Evolutionary conservation across 2,888 invertebrate genomes (phyloP).

Genomic region (Lucinisca nassula): DNA sequence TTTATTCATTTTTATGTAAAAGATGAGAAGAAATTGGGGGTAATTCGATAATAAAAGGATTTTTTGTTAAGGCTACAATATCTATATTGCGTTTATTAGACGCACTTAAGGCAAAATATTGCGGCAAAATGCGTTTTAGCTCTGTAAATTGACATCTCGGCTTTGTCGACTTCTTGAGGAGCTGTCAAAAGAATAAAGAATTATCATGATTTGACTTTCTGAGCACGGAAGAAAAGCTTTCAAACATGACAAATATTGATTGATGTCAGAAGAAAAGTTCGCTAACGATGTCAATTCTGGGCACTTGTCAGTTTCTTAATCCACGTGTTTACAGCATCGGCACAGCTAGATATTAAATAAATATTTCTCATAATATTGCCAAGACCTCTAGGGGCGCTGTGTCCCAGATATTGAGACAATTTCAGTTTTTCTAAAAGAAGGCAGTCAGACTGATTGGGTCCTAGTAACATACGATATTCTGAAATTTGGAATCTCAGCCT

Average conservation of each 20-base stretch:
- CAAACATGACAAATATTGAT: conserved; percentile 10
- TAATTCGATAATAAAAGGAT: not conserved
- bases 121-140: not conserved
- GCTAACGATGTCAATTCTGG: conserved; percentile 3
- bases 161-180: not conserved
- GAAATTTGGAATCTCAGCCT: too few relatives aligned
- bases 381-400: not conserved
- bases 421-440: too few relatives aligned
- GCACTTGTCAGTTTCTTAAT: conserved; percentile 1
- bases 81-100: not conserved
- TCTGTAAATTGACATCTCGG: not conserved
- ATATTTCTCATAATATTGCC: conserved; percentile 1
- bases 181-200: conserved; percentile 4
- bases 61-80: not conserved
- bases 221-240: conserved; percentile 3
- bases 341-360: conserved; percentile 4
- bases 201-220: conserved; percentile 7
- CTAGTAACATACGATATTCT: too few relatives aligned
- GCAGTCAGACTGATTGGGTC: too few relatives aligned
- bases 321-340: not conserved
- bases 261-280: not conserved
- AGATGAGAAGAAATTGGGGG: not conserved
- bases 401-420: too few relatives aligned
- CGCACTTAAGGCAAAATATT: not conserved
- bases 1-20: not conserved